These are phyloP conservation scores for Epicauta chinensis DNA, from an alignment of 1,140 invertebrate genomes.

Conservation along the genomic window DNA sequence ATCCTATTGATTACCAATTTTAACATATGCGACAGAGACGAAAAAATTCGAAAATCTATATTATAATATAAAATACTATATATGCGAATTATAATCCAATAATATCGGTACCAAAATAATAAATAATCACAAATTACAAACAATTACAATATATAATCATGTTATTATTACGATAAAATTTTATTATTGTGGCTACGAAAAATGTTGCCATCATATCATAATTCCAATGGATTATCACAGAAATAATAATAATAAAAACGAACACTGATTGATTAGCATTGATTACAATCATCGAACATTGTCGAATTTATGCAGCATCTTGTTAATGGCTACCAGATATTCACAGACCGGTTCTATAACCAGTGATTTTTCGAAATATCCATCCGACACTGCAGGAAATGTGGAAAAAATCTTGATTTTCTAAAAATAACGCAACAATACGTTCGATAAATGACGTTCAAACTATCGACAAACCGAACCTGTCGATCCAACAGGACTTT, in stretches of 20 bases:
- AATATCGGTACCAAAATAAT: constrained; percentile 27
- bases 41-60: constrained; percentile 17
- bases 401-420: constrained; percentile 7
- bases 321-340: too few relatives aligned
- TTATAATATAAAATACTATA: too few relatives aligned
- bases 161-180: constrained; percentile 25
- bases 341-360: too few relatives aligned
- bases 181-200: constrained; percentile 19
- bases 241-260: not conserved
- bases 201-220: too few relatives aligned
- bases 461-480: constrained; percentile 12
- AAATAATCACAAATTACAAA: constrained; percentile 29
- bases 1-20: constrained; percentile 22
- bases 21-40: constrained; percentile 18
- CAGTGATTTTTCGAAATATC: too few relatives aligned
- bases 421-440: constrained; percentile 15
- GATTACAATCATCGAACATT: too few relatives aligned
- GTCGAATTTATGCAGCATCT: too few relatives aligned
- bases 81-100: constrained; percentile 31
- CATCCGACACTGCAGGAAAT: too few relatives aligned
- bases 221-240: not conserved
- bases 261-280: too few relatives aligned
- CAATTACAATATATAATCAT: constrained; percentile 30
- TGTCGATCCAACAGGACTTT: constrained; percentile 1
- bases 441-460: constrained; percentile 12